Evolutionary conservation across 1,140 invertebrate genomes (phyloP).

Genomic region (Drosophila lacertosa): DNA sequence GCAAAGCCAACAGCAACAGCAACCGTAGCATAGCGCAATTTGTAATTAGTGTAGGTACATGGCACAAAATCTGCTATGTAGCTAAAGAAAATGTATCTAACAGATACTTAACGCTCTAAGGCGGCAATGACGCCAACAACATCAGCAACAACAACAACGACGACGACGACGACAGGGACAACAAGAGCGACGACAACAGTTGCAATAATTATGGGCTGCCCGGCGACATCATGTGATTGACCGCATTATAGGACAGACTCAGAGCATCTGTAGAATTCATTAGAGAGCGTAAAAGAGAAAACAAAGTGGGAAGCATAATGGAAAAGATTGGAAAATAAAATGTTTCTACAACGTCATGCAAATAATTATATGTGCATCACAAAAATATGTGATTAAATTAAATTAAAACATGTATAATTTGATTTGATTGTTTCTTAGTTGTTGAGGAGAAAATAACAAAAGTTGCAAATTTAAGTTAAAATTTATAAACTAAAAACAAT

Average conservation of each 20-base stretch:
- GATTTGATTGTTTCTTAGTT: no score
- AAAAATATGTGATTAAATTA: no score
- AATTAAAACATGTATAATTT: no score
- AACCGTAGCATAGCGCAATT: slow-evolving; percentile 62
- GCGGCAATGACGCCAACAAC: slow-evolving; percentile 41
- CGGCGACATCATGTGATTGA: slow-evolving; percentile 70
- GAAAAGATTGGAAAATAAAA: not conserved
- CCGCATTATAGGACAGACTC: slow-evolving; percentile 51
- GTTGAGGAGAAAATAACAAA: no score
- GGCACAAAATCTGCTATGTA: slow-evolving; percentile 70
- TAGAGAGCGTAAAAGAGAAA: not conserved
- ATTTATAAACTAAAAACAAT: no score
- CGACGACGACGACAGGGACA: slow-evolving; percentile 42
- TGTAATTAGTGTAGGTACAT: slow-evolving; percentile 77
- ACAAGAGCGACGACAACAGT: slow-evolving; percentile 35
- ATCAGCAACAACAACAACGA: not conserved
- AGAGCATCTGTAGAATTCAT: slow-evolving; percentile 4
- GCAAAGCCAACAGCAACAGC: slow-evolving; percentile 5
- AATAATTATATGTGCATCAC: no score
- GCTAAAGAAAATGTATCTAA: slow-evolving; percentile 65
- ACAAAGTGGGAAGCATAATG: not conserved
- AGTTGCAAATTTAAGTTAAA: no score
- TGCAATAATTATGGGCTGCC: slow-evolving; percentile 57
- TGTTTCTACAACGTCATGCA: no score
- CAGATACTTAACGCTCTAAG: slow-evolving; percentile 63